A percentile compares a stretch with the other conserved stretches of the same genome.
These are phyloP conservation scores for Oncorhynchus masou DNA, from an alignment of 2,113 vertebrate genomes.

Conservation along the genomic window DNA sequence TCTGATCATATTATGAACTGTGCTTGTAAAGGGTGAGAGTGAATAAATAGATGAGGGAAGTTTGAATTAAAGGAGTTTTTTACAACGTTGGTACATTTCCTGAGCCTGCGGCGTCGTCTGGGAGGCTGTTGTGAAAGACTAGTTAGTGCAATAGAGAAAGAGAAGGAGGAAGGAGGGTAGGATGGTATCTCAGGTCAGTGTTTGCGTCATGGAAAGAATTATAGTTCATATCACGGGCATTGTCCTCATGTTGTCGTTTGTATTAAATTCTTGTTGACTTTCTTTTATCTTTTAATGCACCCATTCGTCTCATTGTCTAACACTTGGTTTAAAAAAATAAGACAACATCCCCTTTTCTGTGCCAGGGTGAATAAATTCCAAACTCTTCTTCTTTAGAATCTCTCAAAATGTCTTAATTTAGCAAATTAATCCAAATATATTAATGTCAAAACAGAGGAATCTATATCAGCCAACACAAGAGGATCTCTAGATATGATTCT, in stretches of 20 bases:
- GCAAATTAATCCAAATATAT: conserved; percentile 25
- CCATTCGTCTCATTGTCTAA: conserved; percentile 68
- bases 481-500: neutral
- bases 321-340: conserved; percentile 47
- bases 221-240: conserved; percentile 56
- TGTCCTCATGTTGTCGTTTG: conserved; percentile 50
- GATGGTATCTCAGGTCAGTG: conserved; percentile 49
- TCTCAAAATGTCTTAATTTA: conserved; percentile 36
- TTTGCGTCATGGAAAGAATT: conserved; percentile 58
- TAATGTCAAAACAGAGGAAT: conserved; percentile 20
- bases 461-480: conserved; percentile 14
- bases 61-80: conserved; percentile 20
- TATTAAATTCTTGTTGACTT: conserved; percentile 57
- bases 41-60: conserved; percentile 11
- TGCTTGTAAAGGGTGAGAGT: conserved; percentile 14
- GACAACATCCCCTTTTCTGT: conserved; percentile 49
- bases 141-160: neutral
- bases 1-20: conserved; percentile 7
- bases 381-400: conserved; percentile 33
- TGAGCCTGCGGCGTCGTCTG: conserved; percentile 6
- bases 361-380: conserved; percentile 59
- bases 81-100: conserved; percentile 28
- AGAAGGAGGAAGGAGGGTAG: neutral
- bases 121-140: conserved; percentile 6
- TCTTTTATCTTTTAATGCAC: conserved; percentile 74